Percentiles rank a stretch among this genome's conserved stretches.
Conservation (phyloP, 1,140 invertebrate species). For the Zaprionus taronus region DNA sequence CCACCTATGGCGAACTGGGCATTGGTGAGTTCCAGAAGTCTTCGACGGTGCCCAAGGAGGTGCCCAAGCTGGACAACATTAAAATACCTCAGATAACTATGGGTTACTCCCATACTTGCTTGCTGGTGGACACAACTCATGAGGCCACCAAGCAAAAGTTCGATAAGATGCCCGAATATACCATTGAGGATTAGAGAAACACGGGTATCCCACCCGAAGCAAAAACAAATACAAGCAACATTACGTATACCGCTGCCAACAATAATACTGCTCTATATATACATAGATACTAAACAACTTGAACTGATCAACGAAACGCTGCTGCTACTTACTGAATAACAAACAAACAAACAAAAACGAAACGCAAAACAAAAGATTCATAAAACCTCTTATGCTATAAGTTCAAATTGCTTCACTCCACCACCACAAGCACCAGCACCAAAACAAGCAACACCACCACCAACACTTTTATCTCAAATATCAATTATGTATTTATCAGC, state of each 20-base stretch:
- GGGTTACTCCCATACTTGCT: constrained; percentile 93
- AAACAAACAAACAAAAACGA: not conserved
- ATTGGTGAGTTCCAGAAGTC: constrained; percentile 95
- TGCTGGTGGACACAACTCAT: constrained; percentile 86
- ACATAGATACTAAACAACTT: constrained; percentile 56
- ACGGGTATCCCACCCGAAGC: not conserved
- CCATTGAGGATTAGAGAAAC: constrained; percentile 74
- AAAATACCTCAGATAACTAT: constrained; percentile 92
- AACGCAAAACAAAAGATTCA: constrained; percentile 27
- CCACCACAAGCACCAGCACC: constrained; percentile 3
- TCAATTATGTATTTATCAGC: constrained; percentile 41
- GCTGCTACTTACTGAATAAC: constrained; percentile 67
- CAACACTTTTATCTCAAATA: constrained; percentile 63
- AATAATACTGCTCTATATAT: constrained; percentile 71
- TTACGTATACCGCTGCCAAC: constrained; percentile 73
- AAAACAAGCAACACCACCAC: not conserved
- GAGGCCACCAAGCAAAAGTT: constrained; percentile 85
- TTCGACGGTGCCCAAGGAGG: constrained; percentile 94
- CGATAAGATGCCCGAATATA: constrained; percentile 85
- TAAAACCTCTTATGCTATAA: constrained; percentile 54
- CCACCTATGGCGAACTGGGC: constrained; percentile 96
- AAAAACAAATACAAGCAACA: constrained; percentile 31
- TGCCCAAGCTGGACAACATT: constrained; percentile 92
- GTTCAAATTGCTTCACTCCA: constrained; percentile 57
- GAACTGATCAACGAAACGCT: constrained; percentile 80